Evolutionary conservation across 2,797 vertebrate species (phyloP), one percentile per base, ranked within the genome.

Genomic region (Pygocentrus nattereri): DNA sequence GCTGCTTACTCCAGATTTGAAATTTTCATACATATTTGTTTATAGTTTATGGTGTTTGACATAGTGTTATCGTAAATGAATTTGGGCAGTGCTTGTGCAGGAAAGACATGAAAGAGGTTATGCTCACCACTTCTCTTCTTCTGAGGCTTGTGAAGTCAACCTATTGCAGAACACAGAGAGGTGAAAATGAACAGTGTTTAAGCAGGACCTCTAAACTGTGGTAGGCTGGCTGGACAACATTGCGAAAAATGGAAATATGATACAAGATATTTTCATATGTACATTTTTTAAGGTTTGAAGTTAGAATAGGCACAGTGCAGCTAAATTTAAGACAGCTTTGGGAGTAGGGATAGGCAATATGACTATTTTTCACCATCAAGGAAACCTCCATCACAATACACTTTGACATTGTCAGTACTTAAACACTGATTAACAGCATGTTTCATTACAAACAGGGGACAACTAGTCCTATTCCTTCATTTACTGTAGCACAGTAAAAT

Each of bases 51-150:
- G 1, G 41, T 11, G 64, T 0, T 16, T 27, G 27, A 44, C 59
- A 65, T 15, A 38, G 31, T 61, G 2, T 15, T 0, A 30, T 74
- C 19, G 19, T 59, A 4, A 34, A 58, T 61, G 2, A 13, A n/a
- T 23, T 56, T 61, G 41, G 10, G 31, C 59, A 25, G 68, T 75
- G 56, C 73, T 62, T 67, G 38, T 75, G 23, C 0, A 47, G 74
- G 64, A 74, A 41, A 72, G 62, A 65, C 38, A 76, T 76, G 41
- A 75, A 64, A 79, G 44, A 74, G 18, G 47, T 50, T 44, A 34
- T 62, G 27, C 90, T 91, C 59, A 99, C 98, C 97, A 96, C 91
- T 96, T 99, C 80, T 99, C 98, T 88, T 99, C 98, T 87, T 99
- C 98, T 79, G 96, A 88, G 69, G 96, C 93, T 78, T 96, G 97